phyloP scores from a whole-genome alignment of 2,113 vertebrate species.

The Syngnathus floridae region DNA sequence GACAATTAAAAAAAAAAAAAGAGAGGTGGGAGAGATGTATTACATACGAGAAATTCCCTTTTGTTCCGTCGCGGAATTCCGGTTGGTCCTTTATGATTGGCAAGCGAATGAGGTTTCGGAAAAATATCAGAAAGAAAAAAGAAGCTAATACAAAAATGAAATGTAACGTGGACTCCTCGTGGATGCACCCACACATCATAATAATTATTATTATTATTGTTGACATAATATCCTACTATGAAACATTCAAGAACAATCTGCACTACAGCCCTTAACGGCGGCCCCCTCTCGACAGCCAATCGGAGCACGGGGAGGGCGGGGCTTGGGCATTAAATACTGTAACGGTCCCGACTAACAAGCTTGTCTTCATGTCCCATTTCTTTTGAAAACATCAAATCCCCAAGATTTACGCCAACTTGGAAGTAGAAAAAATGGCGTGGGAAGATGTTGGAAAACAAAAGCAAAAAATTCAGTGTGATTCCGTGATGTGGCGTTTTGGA shows the following conservation, averaged over 20 bases:
- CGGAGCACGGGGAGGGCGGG: constrained; percentile 46
- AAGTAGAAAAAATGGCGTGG: neutral
- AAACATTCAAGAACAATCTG: constrained; percentile 55
- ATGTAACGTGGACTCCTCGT: constrained; percentile 34
- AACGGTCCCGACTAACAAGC: constrained; percentile 14
- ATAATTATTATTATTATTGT: constrained; percentile 6
- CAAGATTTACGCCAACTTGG: neutral
- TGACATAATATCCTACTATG: constrained; percentile 46
- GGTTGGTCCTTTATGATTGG: constrained; percentile 54
- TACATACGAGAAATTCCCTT: constrained; percentile 48
- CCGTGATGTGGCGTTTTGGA: neutral
- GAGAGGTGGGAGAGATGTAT: constrained; percentile 8
- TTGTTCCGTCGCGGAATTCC: constrained; percentile 29
- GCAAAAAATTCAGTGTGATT: neutral
- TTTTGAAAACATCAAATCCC: neutral
- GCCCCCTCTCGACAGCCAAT: constrained; percentile 41
- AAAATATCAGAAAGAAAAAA: constrained; percentile 7
- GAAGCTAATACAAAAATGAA: constrained; percentile 20
- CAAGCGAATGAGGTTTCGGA: neutral
- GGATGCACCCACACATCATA: constrained; percentile 19
- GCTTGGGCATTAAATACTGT: constrained; percentile 68
- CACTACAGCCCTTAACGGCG: constrained; percentile 60
- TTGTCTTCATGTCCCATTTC: neutral
- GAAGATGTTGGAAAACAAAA: neutral
- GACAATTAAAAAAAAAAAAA: constrained; percentile 4